Conservation (phyloP, 1,140 invertebrate species). For the Diabrotica virgifera region DNA sequence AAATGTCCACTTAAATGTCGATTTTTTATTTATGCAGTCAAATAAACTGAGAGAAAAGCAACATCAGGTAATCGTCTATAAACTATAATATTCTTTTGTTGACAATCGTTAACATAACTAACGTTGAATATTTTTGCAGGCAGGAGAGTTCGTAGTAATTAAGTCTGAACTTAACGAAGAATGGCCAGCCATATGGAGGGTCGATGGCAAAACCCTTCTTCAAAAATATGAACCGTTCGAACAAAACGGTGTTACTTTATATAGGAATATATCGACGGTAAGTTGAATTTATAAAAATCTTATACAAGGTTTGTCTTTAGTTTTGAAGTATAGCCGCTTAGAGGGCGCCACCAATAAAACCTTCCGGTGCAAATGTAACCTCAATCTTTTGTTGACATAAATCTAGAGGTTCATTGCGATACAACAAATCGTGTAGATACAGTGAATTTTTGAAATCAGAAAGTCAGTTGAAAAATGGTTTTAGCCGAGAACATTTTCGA, state of each 20-base stretch:
- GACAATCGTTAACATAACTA: not conserved
- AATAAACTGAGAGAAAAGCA: conserved; percentile 36
- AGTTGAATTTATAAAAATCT: conserved; percentile 37
- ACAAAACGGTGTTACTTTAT: conserved; percentile 75
- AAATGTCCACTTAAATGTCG: no score
- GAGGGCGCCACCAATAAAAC: no score
- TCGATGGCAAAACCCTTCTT: conserved; percentile 80
- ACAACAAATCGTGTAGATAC: no score
- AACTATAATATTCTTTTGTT: not conserved
- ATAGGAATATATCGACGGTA: conserved; percentile 85
- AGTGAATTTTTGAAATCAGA: no score
- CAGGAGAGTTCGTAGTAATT: conserved; percentile 80
- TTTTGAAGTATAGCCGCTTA: no score
- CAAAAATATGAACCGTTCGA: conserved; percentile 85
- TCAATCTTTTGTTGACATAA: no score
- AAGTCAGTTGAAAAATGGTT: no score
- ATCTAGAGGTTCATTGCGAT: no score
- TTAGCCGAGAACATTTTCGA: no score
- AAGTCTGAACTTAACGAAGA: conserved; percentile 71
- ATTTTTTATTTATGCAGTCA: conserved; percentile 24
- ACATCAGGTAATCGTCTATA: conserved; percentile 29
- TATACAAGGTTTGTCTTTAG: no score
- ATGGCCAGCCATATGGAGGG: conserved; percentile 80
- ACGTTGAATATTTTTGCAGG: conserved; percentile 51
- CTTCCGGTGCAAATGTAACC: no score